A percentile compares a stretch with the other conserved stretches of the same genome.
These are phyloP conservation scores for Trematomus bernacchii DNA, from an alignment of 2,797 vertebrate genomes.

Conservation along the genomic window DNA sequence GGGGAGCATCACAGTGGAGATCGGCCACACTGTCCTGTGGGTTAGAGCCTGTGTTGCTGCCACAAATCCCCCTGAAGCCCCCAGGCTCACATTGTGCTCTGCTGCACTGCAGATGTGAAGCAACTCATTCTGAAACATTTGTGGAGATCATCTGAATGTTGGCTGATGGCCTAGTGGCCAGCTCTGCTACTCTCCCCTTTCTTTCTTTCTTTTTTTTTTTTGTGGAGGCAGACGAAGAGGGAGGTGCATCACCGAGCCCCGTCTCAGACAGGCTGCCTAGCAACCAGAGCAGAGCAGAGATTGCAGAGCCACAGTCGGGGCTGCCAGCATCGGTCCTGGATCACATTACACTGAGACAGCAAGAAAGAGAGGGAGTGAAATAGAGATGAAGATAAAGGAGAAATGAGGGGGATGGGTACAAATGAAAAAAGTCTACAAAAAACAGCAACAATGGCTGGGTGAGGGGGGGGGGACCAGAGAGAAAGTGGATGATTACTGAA, in stretches of 20 bases:
- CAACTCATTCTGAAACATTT: constrained; percentile 34
- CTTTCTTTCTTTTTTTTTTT: constrained; percentile 3
- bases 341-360: constrained; percentile 87
- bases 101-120: constrained; percentile 76
- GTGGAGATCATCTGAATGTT: constrained; percentile 57
- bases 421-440: constrained; percentile 43
- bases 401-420: constrained; percentile 64
- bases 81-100: constrained; percentile 31
- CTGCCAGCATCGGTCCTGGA: constrained; percentile 78
- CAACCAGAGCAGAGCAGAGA: constrained; percentile 81
- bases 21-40: constrained; percentile 47
- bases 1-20: constrained; percentile 62
- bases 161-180: constrained; percentile 43
- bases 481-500: constrained; percentile 42
- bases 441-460: constrained; percentile 27
- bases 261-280: constrained; percentile 80
- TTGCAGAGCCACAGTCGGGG: constrained; percentile 72
- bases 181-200: constrained; percentile 20
- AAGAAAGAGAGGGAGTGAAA: constrained; percentile 72
- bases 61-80: constrained; percentile 30
- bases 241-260: constrained; percentile 64
- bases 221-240: constrained; percentile 56
- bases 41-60: constrained; percentile 36
- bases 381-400: constrained; percentile 69
- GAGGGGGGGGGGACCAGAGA: constrained; percentile 2